Conservation (phyloP, 2,888 invertebrate genomes). For the Pasiphila rectangulata region DNA sequence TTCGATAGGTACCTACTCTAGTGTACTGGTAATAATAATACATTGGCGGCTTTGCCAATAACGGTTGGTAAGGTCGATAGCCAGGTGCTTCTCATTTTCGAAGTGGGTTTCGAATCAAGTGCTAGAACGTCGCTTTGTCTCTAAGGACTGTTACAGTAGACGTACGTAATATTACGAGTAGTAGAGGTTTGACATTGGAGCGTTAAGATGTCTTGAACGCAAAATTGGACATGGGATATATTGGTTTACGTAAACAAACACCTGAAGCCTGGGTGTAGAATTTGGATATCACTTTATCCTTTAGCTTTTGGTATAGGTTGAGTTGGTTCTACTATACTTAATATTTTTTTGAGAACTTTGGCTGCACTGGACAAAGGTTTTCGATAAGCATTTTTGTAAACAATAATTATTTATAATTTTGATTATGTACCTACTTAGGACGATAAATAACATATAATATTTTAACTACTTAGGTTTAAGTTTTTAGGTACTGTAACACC, state of each 20-base stretch:
- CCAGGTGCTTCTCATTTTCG: constrained; percentile 17
- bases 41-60: not conserved
- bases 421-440: too few species aligned
- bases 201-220: constrained; percentile 14
- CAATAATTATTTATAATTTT: too few species aligned
- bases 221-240: constrained; percentile 11
- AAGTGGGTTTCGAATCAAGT: constrained; percentile 26
- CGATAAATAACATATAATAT: too few species aligned
- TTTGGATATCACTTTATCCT: not conserved
- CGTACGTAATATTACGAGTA: constrained; percentile 23
- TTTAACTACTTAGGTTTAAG: too few species aligned
- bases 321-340: too few species aligned
- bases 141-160: constrained; percentile 32
- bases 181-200: constrained; percentile 30
- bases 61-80: not conserved
- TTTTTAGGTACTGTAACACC: too few species aligned
- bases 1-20: not conserved
- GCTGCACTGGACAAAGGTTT: too few species aligned
- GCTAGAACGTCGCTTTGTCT: constrained; percentile 23
- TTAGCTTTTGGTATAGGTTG: too few species aligned
- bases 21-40: too few species aligned
- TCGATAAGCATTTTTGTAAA: too few species aligned
- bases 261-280: not conserved
- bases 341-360: too few species aligned
- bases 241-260: not conserved